Evolutionary conservation across 2,113 vertebrate species (phyloP), one percentile per base, ranked within the genome.

Genomic region (Centrocercus urophasianus): DNA sequence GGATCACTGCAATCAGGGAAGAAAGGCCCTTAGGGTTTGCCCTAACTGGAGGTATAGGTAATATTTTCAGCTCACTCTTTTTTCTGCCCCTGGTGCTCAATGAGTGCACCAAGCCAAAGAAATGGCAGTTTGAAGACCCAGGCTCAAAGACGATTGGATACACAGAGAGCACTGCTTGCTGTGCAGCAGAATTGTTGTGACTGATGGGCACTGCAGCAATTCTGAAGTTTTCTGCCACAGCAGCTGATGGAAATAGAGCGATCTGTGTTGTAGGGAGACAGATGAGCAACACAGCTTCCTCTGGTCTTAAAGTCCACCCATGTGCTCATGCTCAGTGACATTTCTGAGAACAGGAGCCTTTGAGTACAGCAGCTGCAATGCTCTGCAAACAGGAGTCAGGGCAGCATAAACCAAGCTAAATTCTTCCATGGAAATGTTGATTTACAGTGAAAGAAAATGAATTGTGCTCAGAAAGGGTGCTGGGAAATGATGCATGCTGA

Each of bases 171-270:
- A 32, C 30, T 17, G 0, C 76, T 36, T 11, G 42, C n/a, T 15
- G 45, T 38, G 18, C 27, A 25, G 71, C 45, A 63, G 52, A 74
- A 56, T 28, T 61, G 54, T 28, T 19, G 30, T 4, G 0, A 15
- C 27, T 10, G 22, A 15, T 7, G 22, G 21, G 27, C 17, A 19
- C 64, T 3, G 20, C 36, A 72, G 61, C 52, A 45, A 10, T 20
- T 25, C 47, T 77, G 16, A 24, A 56, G 21, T 13, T 60, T n/a
- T 27, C 27, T 2, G 1, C 11, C 45, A 8, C 1, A 45, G 54
- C 1, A 16, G 20, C 60, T 25, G 43, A 11, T 4, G 1, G n/a
- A 21, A 67, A 73, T 40, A 25, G 0, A 34, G 60, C 8, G 40
- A 40, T 21, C 40, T 27, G 28, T 54, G 60, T 25, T 9, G 34